Base-by-base conservation (phyloP, 2,888 invertebrate genomes). In the Linyphia triangularis region DNA sequence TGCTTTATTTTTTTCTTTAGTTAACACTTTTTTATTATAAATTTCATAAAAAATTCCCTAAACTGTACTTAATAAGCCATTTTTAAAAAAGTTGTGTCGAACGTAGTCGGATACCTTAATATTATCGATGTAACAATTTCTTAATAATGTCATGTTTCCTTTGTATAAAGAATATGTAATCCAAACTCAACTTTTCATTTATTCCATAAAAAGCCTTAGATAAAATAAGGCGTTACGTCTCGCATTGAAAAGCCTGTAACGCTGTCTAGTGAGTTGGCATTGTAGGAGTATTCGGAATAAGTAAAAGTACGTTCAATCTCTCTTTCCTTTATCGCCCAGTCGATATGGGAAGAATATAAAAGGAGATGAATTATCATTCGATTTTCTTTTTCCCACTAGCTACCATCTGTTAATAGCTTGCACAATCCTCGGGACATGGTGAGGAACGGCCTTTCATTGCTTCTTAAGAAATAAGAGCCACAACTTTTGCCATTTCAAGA, bases 331-430 rank as follows among this genome's bases (percentile, higher is more conserved):
- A 77, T 61, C 72, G 51, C 59, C 37, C 28, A 78, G 43, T 78
- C 78, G 63, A 78, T 78, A 78, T 30, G 37, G 78, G 65, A 78
- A 43, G 40, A 30, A 75, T 75, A 75, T 26, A 75, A 75, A 59
- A 37, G 57, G 57, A 61, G 65, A 72, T 72, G 78, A 78, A 78
- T 78, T 78, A 78, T 63, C 78, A 78, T 78, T 40, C 40, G 37
- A 78, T 78, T 75, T 61, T 61, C 61, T 75, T 59, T 75, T 33
- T 22, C 43, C 65, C 26, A n/a, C 78, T 16, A 59, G 28, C 16
- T 40, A 28, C 78, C 65, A 78, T 78, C 78, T 78, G 78, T 78
- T 78, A 43, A 78, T 37, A 40, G 51, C 69, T 69, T 51, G 43
- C 72, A 72, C 13, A 40, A 61, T 24, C 59, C 22, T 61, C 59